Evolutionary conservation across 2,888 invertebrate species (phyloP), one percentile per base, ranked within the genome.

Genomic region (Luperina nickerlii): DNA sequence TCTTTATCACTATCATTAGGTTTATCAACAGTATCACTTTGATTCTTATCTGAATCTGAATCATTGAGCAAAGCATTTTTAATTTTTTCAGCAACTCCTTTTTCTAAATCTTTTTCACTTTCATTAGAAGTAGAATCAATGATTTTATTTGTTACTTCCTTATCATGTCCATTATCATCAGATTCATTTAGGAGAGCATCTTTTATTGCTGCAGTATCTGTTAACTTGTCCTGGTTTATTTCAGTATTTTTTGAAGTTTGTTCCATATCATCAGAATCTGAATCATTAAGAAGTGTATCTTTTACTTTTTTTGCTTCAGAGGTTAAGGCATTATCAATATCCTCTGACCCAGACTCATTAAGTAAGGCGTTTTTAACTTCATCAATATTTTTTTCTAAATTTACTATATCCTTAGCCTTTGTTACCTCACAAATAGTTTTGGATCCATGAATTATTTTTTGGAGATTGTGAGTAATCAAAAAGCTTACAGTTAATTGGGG

Each of bases 401-500:
- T 72, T 65, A 51, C 65, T 74, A 74, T 81, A 62, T 83, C 38
- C 54, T 78, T 79, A 60, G 69, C 60, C 63, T 78, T 78, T 69
- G 63, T 60, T 42, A 92, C 63, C 90, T 93, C 89, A 92, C 90
- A 94, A 72, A 96, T 76, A 48, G 90, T 84, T 51, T 80, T 78
- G 32, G 92, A 93, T 77, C 89, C 87, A 82, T 92, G 89, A 70
- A 83, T 91, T 68, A 96, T 92, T 90, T 80, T 95, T 77, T 87
- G 93, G 18, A 97, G 90, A 62, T 92, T 89, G 84, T 95, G 82
- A 62, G 76, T 74, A 13, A 86, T 78, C 78, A 96, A 89, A 90
- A 93, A 95, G 3, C 86, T 76, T 54, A 81, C 63, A 78, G 91
- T 90, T 51, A 95, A 89, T 84, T 90, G 84, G 32, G 95, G 95